Percentiles rank a stretch among this genome's conserved stretches.
Conservation (phyloP, 2,888 invertebrate species). For the Drosophila phalerata region DNA sequence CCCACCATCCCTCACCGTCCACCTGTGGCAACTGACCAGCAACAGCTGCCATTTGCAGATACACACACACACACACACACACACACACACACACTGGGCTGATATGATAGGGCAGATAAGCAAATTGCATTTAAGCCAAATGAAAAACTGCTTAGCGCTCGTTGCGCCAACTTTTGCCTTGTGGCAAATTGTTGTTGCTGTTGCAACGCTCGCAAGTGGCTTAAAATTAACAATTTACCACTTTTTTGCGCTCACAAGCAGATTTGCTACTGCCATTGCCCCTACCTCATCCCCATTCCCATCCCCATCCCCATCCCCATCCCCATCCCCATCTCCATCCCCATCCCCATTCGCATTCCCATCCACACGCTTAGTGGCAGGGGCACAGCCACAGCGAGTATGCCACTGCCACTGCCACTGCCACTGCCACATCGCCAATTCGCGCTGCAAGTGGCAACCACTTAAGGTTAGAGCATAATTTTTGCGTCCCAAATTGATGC, state of each 20-base stretch:
- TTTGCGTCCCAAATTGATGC: conserved; percentile 83
- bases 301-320: too few species aligned
- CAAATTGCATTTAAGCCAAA: conserved; percentile 53
- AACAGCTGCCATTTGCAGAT: conserved; percentile 25
- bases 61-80: not conserved
- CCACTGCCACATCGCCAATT: conserved; percentile 23
- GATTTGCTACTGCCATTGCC: conserved; percentile 37
- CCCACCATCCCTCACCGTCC: too few species aligned
- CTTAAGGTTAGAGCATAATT: conserved; percentile 77
- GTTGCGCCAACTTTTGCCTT: conserved; percentile 43
- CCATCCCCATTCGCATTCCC: not conserved
- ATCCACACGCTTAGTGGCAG: not conserved
- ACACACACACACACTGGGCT: not conserved
- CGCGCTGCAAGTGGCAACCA: conserved; percentile 63
- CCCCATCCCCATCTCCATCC: not conserved
- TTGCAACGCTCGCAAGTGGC: conserved; percentile 46
- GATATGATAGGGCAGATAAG: conserved; percentile 20
- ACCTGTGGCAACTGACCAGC: conserved; percentile 19
- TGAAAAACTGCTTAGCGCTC: conserved; percentile 35
- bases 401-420: not conserved
- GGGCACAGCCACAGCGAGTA: not conserved
- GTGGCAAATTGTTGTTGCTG: conserved; percentile 35
- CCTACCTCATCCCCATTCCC: not conserved
- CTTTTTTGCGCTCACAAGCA: conserved; percentile 66
- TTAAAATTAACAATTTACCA: conserved; percentile 79